A percentile compares a stretch with the other conserved stretches of the same genome.
Conservation (phyloP, 2,888 invertebrate species). For the Ochlodes sylvanus region DNA sequence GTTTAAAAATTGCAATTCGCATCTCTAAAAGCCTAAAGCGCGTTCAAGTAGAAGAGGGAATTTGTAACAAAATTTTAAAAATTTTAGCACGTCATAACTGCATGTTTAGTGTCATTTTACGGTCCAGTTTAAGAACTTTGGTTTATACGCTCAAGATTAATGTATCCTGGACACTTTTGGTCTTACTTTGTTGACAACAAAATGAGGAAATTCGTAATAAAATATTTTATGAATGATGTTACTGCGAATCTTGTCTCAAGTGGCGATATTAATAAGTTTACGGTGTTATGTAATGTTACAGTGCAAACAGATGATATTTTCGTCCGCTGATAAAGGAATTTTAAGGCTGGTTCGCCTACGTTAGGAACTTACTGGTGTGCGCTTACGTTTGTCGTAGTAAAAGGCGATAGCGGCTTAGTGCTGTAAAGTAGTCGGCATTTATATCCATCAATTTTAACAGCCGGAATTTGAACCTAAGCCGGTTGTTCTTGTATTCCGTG, state of each 20-base stretch:
- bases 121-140: slow-evolving; percentile 42
- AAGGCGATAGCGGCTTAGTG: background rate
- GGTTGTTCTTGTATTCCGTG: no score
- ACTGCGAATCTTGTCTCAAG: slow-evolving; percentile 36
- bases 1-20: slow-evolving; percentile 47
- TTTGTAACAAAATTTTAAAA: slow-evolving; percentile 40
- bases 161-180: slow-evolving; percentile 35
- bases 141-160: slow-evolving; percentile 43
- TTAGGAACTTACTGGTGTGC: background rate
- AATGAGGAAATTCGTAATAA: slow-evolving; percentile 35
- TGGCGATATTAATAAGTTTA: slow-evolving; percentile 21
- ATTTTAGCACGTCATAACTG: slow-evolving; percentile 44
- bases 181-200: slow-evolving; percentile 40
- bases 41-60: background rate
- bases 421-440: no score
- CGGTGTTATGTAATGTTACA: slow-evolving; percentile 14
- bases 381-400: background rate
- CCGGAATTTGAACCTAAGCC: no score
- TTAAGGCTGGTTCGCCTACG: slow-evolving; percentile 14
- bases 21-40: slow-evolving; percentile 39
- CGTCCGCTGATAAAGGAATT: slow-evolving; percentile 5
- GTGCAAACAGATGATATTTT: slow-evolving; percentile 5
- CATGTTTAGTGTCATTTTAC: slow-evolving; percentile 43
- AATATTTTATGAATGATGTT: slow-evolving; percentile 42
- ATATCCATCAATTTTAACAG: no score